Percentiles rank a stretch among this genome's conserved stretches.
Conservation (phyloP, 2,113 vertebrate genomes). For the Addax nasomaculatus region DNA sequence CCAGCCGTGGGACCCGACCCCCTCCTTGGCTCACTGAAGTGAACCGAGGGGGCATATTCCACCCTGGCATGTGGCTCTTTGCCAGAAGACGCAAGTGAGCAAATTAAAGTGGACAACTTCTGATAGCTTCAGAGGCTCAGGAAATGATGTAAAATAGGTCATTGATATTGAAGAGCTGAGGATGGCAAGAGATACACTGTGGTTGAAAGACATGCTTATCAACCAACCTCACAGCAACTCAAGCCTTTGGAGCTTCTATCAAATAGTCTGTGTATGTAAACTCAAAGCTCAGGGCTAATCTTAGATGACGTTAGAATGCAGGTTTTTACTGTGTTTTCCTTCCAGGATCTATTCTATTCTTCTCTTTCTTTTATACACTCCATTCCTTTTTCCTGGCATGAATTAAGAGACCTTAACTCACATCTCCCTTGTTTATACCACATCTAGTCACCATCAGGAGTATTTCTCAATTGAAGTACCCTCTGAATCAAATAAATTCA, state of each 20-base stretch:
- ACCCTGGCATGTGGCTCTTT: not conserved
- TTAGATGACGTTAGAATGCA: not conserved
- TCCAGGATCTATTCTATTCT: not conserved
- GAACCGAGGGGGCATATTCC: not conserved
- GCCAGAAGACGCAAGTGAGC: not conserved
- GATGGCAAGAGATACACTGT: not conserved
- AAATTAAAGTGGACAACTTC: slow-evolving; percentile 24
- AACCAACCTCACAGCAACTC: not conserved
- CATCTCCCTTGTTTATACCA: not conserved
- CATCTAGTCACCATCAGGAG: not conserved
- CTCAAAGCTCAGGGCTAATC: not conserved
- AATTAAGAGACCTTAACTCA: not conserved
- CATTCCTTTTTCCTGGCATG: not conserved
- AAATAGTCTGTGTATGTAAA: not conserved
- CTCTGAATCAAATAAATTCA: not conserved
- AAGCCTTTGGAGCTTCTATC: not conserved
- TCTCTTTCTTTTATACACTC: not conserved
- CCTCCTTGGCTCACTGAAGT: not conserved
- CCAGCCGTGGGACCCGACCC: not conserved
- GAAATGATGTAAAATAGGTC: not conserved
- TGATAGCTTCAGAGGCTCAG: not conserved
- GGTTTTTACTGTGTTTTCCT: not conserved
- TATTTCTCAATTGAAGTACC: not conserved
- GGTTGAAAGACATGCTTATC: not conserved
- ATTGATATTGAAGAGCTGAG: not conserved